Base-by-base conservation (phyloP, 2,888 invertebrate species). In the Carabus problematicus region DNA sequence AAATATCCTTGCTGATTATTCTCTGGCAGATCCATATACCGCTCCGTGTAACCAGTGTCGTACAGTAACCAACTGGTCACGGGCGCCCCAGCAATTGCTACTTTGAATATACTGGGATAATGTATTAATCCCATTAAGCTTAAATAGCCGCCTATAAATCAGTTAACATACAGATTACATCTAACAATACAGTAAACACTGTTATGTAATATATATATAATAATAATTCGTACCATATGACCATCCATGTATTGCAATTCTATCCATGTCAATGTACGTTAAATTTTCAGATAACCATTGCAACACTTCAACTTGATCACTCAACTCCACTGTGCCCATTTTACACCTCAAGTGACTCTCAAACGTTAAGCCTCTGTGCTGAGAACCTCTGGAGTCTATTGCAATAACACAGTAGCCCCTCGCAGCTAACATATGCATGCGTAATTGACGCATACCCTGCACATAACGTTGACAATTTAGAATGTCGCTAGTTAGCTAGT, bases 11-110 rank as follows among this genome's bases (percentile, higher is more conserved):
- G 83, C 63, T 84, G 84, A 83, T 95, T 94, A 73, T 87, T 86
- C 67, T 88, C 86, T 0, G 95, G 95, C 71, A 92, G 82, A 79
- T 92, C 94, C 95, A 99, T 95, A 83, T 98, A 99, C 45, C 98
- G 88, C 84, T 99, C 99, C 63, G 97, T 98, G 84, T 99, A 99
- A 11, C 97, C 98, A 0, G 98, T 98, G 83, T 99, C 99, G 84
- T 99, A 99, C 66, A 97, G 88, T 72, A 91, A 88, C 98, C 99
- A 99, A 78, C 94, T 94, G 8, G 97, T 97, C 3, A 99, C 98
- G 0, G 98, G 98, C 9, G 98, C 98, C 63, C 98, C 98, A 59
- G 98, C 97, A 73, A 98, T 92, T 71, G 97, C 94, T 76, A 95
- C 91, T 85, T 96, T 96, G 84, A 98, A 98, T 72, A 97, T 85